Percentiles rank a stretch among this genome's conserved stretches.
phyloP scores from a whole-genome alignment of 2,888 invertebrate genomes.

The Sinodicranocentrus sp. region DNA sequence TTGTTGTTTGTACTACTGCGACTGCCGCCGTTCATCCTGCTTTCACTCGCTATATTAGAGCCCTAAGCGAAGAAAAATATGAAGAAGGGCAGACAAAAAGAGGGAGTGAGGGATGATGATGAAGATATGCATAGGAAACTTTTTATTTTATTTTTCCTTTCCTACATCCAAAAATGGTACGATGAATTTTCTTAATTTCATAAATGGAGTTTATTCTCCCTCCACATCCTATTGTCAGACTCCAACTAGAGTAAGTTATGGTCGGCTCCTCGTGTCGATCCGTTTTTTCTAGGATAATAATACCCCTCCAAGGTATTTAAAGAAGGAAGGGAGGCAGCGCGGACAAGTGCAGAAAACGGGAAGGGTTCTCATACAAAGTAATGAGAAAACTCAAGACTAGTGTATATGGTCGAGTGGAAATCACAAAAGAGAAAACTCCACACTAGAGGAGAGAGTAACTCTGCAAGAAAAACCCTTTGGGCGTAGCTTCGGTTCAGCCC shows the following conservation, averaged over 20 bases:
- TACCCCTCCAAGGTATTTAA: slow-evolving; percentile 33
- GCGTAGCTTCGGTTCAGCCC: slow-evolving; percentile 64
- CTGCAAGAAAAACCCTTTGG: slow-evolving; percentile 48
- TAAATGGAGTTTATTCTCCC: slow-evolving; percentile 33
- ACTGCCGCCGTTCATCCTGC: slow-evolving; percentile 16
- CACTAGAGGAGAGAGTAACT: not conserved
- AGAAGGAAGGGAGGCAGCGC: not conserved
- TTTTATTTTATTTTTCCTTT: not conserved
- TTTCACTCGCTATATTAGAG: slow-evolving; percentile 55
- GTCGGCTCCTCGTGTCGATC: slow-evolving; percentile 23
- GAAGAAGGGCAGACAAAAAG: too few species aligned
- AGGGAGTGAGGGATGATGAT: not conserved
- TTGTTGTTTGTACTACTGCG: not conserved
- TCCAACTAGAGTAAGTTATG: not conserved
- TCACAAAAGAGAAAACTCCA: too few species aligned
- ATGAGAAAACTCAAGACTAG: slow-evolving; percentile 3
- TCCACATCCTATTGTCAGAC: too few species aligned
- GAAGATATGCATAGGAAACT: not conserved
- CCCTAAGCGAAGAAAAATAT: slow-evolving; percentile 52
- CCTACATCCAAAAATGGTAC: too few species aligned
- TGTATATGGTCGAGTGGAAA: too few species aligned
- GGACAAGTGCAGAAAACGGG: slow-evolving; percentile 20
- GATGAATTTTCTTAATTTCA: slow-evolving; percentile 61
- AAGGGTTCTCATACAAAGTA: not conserved
- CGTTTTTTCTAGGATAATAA: slow-evolving; percentile 23